Conservation (phyloP, 2,797 vertebrate species). For the Schizopygopsis malacanthus region DNA sequence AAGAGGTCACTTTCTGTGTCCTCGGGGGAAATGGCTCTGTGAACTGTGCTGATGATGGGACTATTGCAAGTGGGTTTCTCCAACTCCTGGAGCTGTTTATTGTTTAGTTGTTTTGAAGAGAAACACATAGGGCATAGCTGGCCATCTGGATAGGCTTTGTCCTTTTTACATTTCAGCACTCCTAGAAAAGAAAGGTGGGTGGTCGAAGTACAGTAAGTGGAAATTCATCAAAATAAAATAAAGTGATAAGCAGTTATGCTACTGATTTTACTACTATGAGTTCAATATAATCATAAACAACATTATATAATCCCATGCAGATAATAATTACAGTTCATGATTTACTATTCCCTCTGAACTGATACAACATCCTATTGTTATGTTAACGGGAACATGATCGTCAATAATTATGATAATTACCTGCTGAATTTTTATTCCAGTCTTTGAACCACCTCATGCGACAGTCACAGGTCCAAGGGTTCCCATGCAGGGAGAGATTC, state of each 20-base stretch:
- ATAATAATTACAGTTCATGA: background rate
- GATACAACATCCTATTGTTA: background rate
- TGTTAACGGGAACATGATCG: background rate
- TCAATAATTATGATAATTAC: conserved; percentile 68
- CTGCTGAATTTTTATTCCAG: conserved; percentile 81
- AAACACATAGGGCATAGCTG: conserved; percentile 86
- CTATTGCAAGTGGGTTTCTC: conserved; percentile 77
- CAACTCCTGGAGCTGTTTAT: conserved; percentile 77
- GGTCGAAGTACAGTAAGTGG: background rate
- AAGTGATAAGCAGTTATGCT: background rate
- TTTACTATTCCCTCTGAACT: background rate
- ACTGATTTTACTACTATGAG: background rate
- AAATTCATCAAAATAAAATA: background rate
- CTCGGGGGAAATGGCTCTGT: conserved; percentile 61
- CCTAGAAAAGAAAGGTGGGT: conserved; percentile 69
- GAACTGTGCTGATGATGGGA: conserved; percentile 79
- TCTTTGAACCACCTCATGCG: conserved; percentile 81
- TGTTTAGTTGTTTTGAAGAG: conserved; percentile 75
- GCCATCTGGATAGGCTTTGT: conserved; percentile 82
- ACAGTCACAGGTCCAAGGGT: conserved; percentile 94
- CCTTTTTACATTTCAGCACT: conserved; percentile 88
- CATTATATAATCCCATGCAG: background rate
- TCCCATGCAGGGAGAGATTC: conserved; percentile 89
- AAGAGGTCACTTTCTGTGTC: conserved; percentile 68
- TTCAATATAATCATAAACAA: background rate